Percentiles rank a stretch among this genome's conserved stretches.
Evolutionary conservation across 2,113 vertebrate species (phyloP).

Genomic region (Edolisoma coerulescens): DNA sequence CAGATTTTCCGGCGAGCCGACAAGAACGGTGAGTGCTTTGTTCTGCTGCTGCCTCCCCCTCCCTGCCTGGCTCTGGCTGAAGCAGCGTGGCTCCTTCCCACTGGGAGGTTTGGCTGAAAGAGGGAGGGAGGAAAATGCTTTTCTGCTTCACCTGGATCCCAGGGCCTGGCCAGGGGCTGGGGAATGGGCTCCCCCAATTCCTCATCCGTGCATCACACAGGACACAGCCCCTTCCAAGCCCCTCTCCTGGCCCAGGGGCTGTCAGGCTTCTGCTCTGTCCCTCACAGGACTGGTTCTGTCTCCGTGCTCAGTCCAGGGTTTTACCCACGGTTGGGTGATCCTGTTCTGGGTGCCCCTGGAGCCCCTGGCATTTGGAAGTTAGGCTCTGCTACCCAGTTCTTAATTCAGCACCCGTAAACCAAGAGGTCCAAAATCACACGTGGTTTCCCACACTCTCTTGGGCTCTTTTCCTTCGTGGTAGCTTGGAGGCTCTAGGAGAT

Average conservation of each 20-base stretch:
- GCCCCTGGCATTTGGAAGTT: not conserved
- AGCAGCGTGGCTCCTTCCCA: not conserved
- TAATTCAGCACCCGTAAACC: not conserved
- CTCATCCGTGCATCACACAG: fast-evolving
- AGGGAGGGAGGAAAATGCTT: not conserved
- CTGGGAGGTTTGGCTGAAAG: not conserved
- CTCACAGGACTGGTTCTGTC: not conserved
- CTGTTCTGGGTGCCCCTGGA: not conserved
- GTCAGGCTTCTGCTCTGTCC: fast-evolving
- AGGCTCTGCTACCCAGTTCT: not conserved
- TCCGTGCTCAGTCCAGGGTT: not conserved
- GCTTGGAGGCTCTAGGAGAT: not conserved
- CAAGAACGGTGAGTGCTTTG: slow-evolving; percentile 79
- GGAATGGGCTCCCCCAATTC: not conserved
- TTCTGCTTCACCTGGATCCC: not conserved
- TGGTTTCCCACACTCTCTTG: fast-evolving
- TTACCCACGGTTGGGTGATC: not conserved
- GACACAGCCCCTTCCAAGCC: not conserved
- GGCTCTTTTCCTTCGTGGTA: not conserved
- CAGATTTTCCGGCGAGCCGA: slow-evolving; percentile 82
- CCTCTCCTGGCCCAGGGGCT: not conserved
- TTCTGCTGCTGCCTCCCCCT: not conserved
- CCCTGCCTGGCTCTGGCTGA: not conserved
- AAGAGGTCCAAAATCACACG: not conserved
- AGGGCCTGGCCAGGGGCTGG: not conserved